These are phyloP conservation scores for Nothura maculosa DNA, from an alignment of 2,797 vertebrate species.

Conservation along the genomic window DNA sequence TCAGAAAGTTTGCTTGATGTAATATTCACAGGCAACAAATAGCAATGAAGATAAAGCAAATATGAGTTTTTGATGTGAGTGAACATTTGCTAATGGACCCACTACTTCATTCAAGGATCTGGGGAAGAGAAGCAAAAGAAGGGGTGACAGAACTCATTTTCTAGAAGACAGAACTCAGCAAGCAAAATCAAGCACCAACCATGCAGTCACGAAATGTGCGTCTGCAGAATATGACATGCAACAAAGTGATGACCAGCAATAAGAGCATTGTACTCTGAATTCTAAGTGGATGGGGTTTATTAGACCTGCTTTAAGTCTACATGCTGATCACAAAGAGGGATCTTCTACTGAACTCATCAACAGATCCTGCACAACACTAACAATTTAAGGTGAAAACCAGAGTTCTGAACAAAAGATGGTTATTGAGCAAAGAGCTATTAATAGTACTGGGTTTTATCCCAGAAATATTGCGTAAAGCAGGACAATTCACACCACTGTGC, in stretches of 20 bases:
- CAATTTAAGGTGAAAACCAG: conserved; percentile 63
- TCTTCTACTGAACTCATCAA: not conserved
- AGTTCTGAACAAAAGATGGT: conserved; percentile 56
- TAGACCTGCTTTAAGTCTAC: not conserved
- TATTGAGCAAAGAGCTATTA: conserved; percentile 71
- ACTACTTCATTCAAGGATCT: not conserved
- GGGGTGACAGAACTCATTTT: not conserved
- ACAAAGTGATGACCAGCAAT: not conserved
- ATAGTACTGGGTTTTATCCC: conserved; percentile 69
- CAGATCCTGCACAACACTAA: conserved; percentile 18
- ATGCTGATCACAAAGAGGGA: not conserved
- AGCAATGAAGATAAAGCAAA: not conserved
- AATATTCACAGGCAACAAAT: not conserved
- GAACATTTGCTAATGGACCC: not conserved
- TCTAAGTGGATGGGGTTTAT: not conserved
- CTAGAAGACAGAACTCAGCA: not conserved
- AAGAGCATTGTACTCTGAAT: not conserved
- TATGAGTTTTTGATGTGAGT: not conserved
- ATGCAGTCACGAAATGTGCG: not conserved
- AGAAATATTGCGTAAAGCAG: conserved; percentile 63
- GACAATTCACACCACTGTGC: conserved; percentile 57
- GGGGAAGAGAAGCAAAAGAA: not conserved
- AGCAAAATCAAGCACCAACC: not conserved
- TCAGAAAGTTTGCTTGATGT: conserved; percentile 27
- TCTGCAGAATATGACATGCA: not conserved